Evolutionary conservation across 2,797 vertebrate genomes (phyloP), one percentile per base, ranked within the genome.

Genomic region (Hydrocynus forskahlii): DNA sequence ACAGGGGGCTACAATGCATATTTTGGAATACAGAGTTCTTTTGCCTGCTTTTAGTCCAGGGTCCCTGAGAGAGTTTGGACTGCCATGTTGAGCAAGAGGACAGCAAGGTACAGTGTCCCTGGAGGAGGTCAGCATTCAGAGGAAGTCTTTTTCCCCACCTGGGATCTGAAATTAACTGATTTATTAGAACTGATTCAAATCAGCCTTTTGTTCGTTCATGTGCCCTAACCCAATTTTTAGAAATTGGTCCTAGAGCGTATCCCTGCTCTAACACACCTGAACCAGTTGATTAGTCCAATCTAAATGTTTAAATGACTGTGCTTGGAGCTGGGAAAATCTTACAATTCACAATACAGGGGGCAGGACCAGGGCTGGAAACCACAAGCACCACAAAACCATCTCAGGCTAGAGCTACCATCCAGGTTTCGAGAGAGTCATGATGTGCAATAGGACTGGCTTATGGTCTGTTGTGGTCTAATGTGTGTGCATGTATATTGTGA

Each of bases 401-500:
- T 64, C 10, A 29, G 38, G 29, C 25, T 17, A 16, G 2, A 38
- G 0, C 62, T 62, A 19, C 6, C 23, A 71, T 1, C 17, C 66
- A 35, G 52, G 12, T 38, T 83, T 72, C 71, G 13, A 40, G 21
- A 54, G 64, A 55, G 8, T 23, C 12, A 57, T 79, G 66, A 76
- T 55, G 21, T 72, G 52, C 59, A 57, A 57, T 71, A 64, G 55
- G 35, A 55, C 29, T 19, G 23, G 63, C 21, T 66, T 40, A 66
- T 63, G 25, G 4, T n/a, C 54, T 54, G 0, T 16, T 66, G 48
- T 19, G 52, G 23, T 21, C 21, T 40, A 35, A 17, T 40, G 59
- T 75, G 62, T 57, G 63, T 78, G 54, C n/a, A 35, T 62, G 43
- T 54, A 52, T 50, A 14, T 50, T 75, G 69, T 67, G 74, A 70